Base-by-base conservation (phyloP, 2,888 invertebrate species). In the Machimus atricapillus region DNA sequence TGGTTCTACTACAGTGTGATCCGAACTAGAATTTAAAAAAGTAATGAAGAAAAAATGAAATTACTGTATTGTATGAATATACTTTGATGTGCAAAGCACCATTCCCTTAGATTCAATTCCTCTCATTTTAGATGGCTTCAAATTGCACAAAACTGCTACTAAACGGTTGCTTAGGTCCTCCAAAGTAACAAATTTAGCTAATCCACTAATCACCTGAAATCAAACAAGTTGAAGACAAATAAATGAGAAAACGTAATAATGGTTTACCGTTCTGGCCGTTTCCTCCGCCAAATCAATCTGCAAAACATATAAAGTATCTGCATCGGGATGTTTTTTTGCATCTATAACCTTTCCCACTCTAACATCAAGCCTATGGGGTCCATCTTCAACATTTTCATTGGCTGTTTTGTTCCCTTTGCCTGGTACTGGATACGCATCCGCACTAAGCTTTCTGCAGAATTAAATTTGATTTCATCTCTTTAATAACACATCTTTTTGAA, bases 101-200 rank as follows among this genome's bases (percentile, higher is more conserved):
- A 98, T 98, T 88, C 98, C 98, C 91, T 96, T 95, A 0, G 98
- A 98, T 90, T 96, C 95, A 40, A 98, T 93, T 82, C 98, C 98
- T 89, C 98, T 94, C 96, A 99, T 97, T 94, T 98, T 99, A 16
- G 98, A 98, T 56, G 99, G 96, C 93, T 99, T 99, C 82, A 99
- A 94, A 93, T 99, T 99, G 90, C 98, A 98, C 82, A 99, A 93
- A 3, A 99, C 97, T 5, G 99, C 96, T 6, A 98, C 99, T 92
- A 97, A 93, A 87, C 98, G 94, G 90, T 98, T 94, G 90, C 96
- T 94, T 96, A 99, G 97, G 93, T 98, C 95, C 90, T 98, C 97
- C 85, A 97, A 94, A 14, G 98, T 96, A 23, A 98, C 96, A 93
- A 95, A 97, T 91, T 97, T 97, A 0, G 98, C 99, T 89, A 99